Percentiles rank a stretch among this genome's conserved stretches.
phyloP scores from a whole-genome alignment of 2,797 vertebrate species.

The Neosalanx taihuensis region DNA sequence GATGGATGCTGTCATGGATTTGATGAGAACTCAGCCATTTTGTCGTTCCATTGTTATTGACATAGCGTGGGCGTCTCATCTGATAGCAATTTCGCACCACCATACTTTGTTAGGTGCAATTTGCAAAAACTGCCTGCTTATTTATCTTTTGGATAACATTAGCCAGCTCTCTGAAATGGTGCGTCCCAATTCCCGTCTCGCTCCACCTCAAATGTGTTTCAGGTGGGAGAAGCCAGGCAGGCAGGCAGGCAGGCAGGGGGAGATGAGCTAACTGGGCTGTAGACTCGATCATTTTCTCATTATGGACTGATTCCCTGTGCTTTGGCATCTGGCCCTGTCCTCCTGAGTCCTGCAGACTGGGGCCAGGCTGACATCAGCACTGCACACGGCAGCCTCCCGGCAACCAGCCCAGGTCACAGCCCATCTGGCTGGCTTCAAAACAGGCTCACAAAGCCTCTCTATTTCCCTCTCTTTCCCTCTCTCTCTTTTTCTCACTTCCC shows the following conservation, averaged over 20 bases:
- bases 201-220: constrained; percentile 60
- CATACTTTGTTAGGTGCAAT: constrained; percentile 65
- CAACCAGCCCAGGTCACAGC: constrained; percentile 42
- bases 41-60: constrained; percentile 64
- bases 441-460: constrained; percentile 19
- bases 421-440: constrained; percentile 46
- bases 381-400: constrained; percentile 27
- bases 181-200: constrained; percentile 46
- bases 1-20: constrained; percentile 64
- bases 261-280: constrained; percentile 30
- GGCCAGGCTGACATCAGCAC: constrained; percentile 48
- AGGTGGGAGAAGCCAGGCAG: constrained; percentile 54
- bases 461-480: not conserved
- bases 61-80: constrained; percentile 54
- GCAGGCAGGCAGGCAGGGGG: constrained; percentile 29
- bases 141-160: constrained; percentile 61
- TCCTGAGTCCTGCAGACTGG: constrained; percentile 25
- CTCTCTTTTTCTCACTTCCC: not conserved
- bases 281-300: constrained; percentile 60
- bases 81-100: constrained; percentile 70
- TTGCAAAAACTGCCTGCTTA: constrained; percentile 60
- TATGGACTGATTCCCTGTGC: constrained; percentile 49
- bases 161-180: constrained; percentile 45
- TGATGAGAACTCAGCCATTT: constrained; percentile 57
- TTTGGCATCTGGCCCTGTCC: constrained; percentile 57